phyloP scores from a whole-genome alignment of 2,113 vertebrate species.

The Colossoma macropomum region DNA sequence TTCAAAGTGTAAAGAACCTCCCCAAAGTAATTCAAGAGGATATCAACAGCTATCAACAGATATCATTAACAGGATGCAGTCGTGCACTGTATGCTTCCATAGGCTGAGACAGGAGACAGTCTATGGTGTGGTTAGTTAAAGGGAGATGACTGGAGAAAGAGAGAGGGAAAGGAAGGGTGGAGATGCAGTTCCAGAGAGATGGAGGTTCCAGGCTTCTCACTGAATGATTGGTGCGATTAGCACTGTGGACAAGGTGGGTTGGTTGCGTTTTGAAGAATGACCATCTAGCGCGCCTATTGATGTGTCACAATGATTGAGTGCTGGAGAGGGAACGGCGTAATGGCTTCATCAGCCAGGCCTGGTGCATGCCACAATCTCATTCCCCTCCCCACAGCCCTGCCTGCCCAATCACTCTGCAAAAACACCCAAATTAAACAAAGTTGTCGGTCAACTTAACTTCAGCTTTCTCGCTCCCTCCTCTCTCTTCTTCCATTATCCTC shows the following conservation, averaged over 20 bases:
- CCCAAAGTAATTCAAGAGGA: too few species aligned
- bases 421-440: constrained; percentile 71
- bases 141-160: neutral
- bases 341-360: constrained; percentile 80
- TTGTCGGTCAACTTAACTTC: constrained; percentile 65
- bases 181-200: constrained; percentile 3
- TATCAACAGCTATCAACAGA: too few species aligned
- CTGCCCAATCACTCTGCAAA: constrained; percentile 71
- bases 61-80: neutral
- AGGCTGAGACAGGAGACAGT: neutral
- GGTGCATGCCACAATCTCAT: constrained; percentile 74
- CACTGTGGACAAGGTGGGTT: constrained; percentile 65
- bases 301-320: constrained; percentile 80
- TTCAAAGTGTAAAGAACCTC: too few species aligned
- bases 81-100: neutral
- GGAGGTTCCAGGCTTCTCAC: constrained; percentile 58
- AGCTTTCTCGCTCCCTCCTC: neutral
- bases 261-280: constrained; percentile 71
- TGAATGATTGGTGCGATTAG: constrained; percentile 76
- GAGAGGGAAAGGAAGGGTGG: constrained; percentile 5
- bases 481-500: constrained; percentile 50
- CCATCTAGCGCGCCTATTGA: constrained; percentile 68
- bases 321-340: constrained; percentile 69
- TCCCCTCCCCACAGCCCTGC: constrained; percentile 61
- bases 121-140: neutral